Conservation (phyloP, 2,888 invertebrate species). For the Morinoia aosen region DNA sequence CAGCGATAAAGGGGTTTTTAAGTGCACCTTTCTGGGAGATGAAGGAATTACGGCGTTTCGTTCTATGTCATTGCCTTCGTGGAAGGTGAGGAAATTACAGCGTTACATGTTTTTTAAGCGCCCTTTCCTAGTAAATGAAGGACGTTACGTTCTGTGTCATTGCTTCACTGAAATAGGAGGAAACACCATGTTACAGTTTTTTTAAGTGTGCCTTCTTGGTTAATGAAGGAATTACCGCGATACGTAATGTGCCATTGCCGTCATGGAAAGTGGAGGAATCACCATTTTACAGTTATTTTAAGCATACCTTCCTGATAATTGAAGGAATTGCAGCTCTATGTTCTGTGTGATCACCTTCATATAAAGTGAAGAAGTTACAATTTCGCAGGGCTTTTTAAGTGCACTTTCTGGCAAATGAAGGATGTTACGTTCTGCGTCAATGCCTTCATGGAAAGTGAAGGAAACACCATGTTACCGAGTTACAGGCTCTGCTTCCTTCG, state of each 20-base stretch:
- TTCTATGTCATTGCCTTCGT: neutral
- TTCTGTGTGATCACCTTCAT: neutral
- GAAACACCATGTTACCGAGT: too few relatives aligned
- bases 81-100: neutral
- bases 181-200: neutral
- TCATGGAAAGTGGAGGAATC: neutral
- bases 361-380: neutral
- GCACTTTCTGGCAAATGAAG: neutral
- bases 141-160: neutral
- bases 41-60: neutral
- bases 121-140: neutral
- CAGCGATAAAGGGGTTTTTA: neutral
- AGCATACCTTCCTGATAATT: too few relatives aligned
- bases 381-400: neutral
- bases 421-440: neutral
- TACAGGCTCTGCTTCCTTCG: too few relatives aligned
- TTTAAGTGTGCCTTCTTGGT: neutral
- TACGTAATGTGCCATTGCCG: neutral
- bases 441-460: too few relatives aligned
- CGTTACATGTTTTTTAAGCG: neutral
- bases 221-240: neutral
- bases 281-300: too few relatives aligned
- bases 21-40: neutral
- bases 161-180: neutral
- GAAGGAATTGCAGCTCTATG: too few relatives aligned